Evolutionary conservation across 2,113 vertebrate genomes (phyloP), one percentile per base, ranked within the genome.

Genomic region (Anseranas semipalmata): DNA sequence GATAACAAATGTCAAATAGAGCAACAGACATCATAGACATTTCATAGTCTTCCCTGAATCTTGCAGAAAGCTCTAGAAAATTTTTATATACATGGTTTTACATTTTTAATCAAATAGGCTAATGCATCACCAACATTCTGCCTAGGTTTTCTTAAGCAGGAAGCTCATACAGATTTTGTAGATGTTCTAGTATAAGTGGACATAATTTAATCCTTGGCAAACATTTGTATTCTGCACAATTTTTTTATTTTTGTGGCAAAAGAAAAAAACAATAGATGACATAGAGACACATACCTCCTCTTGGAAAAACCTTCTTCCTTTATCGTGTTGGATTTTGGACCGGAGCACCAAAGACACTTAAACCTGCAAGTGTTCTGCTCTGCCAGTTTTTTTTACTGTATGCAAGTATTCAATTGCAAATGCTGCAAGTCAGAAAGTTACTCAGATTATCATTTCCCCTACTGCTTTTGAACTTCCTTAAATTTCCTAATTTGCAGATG

Each of bases 231-330:
- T 71, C 24, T 58, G 25, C 21, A 66, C 14, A 45, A 86, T 50
- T 33, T 41, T 5, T 60, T 80, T 22, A 87, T 53, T 35, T 84
- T 27, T 30, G 8, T 27, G 6, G 20, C 43, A 89, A 32, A 74
- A 73, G 37, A 53, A 60, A 65, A 30, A 39, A 45, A 9, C 11
- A 84, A 71, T 9, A 67, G 10, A 68, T 1, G 86, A 60, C 11
- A 75, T 5, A 75, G 3, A 89, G 6, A 89, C 32, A 87, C 96
- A 25, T 97, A 97, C 96, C 96, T 95, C 4, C 50, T 91, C 10
- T 33, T 66, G 74, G 35, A 89, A 85, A 87, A 53, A 1, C 4
- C 15, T 13, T 85, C 18, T 17, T 89, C 14, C 2, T 86, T 56
- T 89, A 9, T 53, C 39, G 48, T 87, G 27, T 32, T 95, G 41